Evolutionary conservation across 2,888 invertebrate genomes (phyloP).

Genomic region (Drymonia ruficornis): DNA sequence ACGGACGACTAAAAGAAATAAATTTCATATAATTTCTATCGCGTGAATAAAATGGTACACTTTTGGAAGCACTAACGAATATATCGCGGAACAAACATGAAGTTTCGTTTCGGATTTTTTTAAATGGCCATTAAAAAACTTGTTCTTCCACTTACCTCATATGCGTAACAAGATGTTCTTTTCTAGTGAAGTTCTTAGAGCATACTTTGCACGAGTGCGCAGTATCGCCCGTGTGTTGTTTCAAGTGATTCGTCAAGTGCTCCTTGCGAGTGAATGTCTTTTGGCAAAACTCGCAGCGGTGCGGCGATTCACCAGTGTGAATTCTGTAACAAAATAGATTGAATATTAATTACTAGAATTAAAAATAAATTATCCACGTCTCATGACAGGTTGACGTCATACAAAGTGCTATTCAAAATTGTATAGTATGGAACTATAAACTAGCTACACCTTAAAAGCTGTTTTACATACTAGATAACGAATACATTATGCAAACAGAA

Average conservation of each 20-base stretch:
- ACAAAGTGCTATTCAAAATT: too few relatives aligned
- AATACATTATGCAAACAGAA: not conserved
- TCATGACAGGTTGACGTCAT: too few relatives aligned
- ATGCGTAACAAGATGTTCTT: slow-evolving; percentile 90
- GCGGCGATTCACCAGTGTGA: slow-evolving; percentile 90
- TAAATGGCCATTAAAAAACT: too few relatives aligned
- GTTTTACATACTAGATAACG: not conserved
- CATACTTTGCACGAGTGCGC: slow-evolving; percentile 90
- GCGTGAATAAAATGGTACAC: too few relatives aligned
- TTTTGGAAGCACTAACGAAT: too few relatives aligned
- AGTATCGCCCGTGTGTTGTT: slow-evolving; percentile 89
- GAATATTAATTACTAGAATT: too few relatives aligned
- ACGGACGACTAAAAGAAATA: too few relatives aligned
- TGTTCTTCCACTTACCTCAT: slow-evolving; percentile 84
- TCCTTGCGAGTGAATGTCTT: slow-evolving; percentile 90
- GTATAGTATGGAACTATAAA: not conserved
- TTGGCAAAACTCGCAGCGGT: slow-evolving; percentile 89
- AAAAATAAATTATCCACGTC: too few relatives aligned
- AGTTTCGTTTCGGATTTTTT: too few relatives aligned
- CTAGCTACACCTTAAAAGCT: not conserved
- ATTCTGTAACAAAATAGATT: slow-evolving; percentile 52
- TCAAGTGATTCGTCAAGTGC: slow-evolving; percentile 87
- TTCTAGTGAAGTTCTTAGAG: slow-evolving; percentile 89
- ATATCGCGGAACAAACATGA: too few relatives aligned
- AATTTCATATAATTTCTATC: too few relatives aligned